Conservation (phyloP, 2,113 vertebrate species). For the Sebastes schlegelii region DNA sequence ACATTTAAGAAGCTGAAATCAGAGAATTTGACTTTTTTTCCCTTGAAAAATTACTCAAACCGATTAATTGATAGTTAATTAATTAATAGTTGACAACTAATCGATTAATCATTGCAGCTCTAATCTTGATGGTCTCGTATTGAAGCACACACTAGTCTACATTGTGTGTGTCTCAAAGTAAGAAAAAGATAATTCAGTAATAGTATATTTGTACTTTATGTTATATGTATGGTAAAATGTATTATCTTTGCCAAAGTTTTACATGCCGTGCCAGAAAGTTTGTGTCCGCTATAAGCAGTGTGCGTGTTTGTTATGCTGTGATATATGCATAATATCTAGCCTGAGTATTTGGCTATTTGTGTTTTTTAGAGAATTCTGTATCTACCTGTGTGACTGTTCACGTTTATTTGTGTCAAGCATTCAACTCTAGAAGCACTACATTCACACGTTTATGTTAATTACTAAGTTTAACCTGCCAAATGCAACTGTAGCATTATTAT, state of each 20-base stretch:
- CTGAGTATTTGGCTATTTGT: not conserved
- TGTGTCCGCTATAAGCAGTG: constrained; percentile 17
- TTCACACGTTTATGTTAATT: constrained; percentile 1
- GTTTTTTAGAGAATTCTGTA: constrained; percentile 8
- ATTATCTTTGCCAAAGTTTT: constrained; percentile 39
- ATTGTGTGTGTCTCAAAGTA: not conserved
- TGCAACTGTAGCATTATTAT: constrained; percentile 5
- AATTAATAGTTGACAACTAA: no score
- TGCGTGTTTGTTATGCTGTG: constrained; percentile 19
- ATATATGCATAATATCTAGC: constrained; percentile 11
- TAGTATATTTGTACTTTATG: not conserved
- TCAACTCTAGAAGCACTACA: constrained; percentile 12
- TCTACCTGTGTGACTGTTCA: constrained; percentile 19
- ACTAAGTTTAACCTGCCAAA: constrained; percentile 6
- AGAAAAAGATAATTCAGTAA: not conserved
- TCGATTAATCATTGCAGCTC: no score
- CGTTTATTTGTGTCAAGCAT: constrained; percentile 8
- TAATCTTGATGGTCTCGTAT: not conserved
- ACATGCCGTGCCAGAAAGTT: not conserved
- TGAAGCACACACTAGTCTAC: not conserved
- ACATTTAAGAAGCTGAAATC: no score
- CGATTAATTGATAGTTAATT: no score
- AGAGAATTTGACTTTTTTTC: no score
- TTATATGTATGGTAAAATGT: constrained; percentile 10
- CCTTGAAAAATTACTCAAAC: no score